Percentiles rank a stretch among this genome's conserved stretches.
phyloP scores from a whole-genome alignment of 2,113 vertebrate genomes.

The Egretta garzetta region DNA sequence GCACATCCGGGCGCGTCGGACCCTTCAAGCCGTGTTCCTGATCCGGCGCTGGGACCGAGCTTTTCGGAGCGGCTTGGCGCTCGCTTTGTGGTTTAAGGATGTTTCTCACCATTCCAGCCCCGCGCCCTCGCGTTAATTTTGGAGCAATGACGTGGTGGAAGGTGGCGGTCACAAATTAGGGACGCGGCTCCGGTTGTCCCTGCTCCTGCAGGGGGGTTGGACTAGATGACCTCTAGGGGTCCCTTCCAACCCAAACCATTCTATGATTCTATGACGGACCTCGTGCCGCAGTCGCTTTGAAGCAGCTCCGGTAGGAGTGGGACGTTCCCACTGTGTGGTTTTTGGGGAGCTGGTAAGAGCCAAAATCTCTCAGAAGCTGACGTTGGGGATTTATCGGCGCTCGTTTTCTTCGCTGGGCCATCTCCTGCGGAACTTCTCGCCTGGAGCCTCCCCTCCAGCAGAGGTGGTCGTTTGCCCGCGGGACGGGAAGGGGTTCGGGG shows the following conservation, averaged over 20 bases:
- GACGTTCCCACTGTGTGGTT: rapidly evolving
- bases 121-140: rapidly evolving
- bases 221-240: too few species aligned
- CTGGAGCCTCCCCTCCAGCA: neutral
- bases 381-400: neutral
- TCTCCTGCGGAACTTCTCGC: neutral
- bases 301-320: neutral
- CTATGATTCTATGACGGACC: too few species aligned
- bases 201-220: too few species aligned
- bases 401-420: rapidly evolving
- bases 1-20: rapidly evolving
- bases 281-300: neutral
- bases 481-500: neutral
- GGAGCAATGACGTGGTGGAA: neutral
- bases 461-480: neutral
- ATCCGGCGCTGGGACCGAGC: neutral
- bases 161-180: neutral
- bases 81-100: too few species aligned
- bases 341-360: neutral
- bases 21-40: neutral
- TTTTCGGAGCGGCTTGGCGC: rapidly evolving
- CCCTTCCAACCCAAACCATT: too few species aligned
- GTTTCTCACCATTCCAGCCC: too few species aligned
- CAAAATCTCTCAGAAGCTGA: neutral
- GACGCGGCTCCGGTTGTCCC: neutral